phyloP scores from a whole-genome alignment of 30 jellyfish, hydroid and myxozoan genomes.

The Turritopsis rubra region DNA sequence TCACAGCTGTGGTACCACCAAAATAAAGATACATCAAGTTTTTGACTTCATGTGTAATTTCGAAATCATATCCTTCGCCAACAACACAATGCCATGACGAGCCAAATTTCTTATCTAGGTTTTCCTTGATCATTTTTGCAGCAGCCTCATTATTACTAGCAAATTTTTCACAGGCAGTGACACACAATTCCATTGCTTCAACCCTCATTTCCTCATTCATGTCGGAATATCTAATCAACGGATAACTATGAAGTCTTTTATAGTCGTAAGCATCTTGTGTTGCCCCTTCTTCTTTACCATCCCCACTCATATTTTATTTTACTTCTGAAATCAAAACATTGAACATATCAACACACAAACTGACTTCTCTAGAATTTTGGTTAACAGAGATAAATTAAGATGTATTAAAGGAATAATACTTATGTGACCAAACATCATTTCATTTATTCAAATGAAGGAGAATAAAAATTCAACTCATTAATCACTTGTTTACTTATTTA shows the following conservation, averaged over 20 bases:
- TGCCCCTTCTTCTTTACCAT: slow-evolving; percentile 55
- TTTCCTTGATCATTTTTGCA: slow-evolving; percentile 90
- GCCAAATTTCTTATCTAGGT: slow-evolving; percentile 92
- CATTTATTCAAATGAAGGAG: too few species aligned
- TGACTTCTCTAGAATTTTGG: too few species aligned
- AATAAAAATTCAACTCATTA: too few species aligned
- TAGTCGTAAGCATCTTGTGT: slow-evolving; percentile 67
- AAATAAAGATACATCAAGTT: slow-evolving; percentile 67
- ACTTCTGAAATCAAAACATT: not conserved
- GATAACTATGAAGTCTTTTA: slow-evolving; percentile 90
- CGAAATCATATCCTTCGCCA: slow-evolving; percentile 96
- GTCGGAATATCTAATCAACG: slow-evolving; percentile 85
- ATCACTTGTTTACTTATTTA: too few species aligned
- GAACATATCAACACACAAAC: too few species aligned
- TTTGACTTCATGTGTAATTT: slow-evolving; percentile 85
- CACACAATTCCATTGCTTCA: slow-evolving; percentile 97
- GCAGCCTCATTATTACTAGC: slow-evolving; percentile 94
- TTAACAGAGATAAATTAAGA: too few species aligned
- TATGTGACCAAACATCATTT: too few species aligned
- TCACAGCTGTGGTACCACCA: slow-evolving; percentile 93
- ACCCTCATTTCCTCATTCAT: slow-evolving; percentile 94
- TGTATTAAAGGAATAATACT: too few species aligned
- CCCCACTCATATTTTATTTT: slow-evolving; percentile 10
- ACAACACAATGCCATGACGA: slow-evolving; percentile 99
- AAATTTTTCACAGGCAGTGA: slow-evolving; percentile 94